Evolutionary conservation across 2,888 invertebrate genomes (phyloP), one percentile per base, ranked within the genome.

Genomic region (Crocallis elinguaria): DNA sequence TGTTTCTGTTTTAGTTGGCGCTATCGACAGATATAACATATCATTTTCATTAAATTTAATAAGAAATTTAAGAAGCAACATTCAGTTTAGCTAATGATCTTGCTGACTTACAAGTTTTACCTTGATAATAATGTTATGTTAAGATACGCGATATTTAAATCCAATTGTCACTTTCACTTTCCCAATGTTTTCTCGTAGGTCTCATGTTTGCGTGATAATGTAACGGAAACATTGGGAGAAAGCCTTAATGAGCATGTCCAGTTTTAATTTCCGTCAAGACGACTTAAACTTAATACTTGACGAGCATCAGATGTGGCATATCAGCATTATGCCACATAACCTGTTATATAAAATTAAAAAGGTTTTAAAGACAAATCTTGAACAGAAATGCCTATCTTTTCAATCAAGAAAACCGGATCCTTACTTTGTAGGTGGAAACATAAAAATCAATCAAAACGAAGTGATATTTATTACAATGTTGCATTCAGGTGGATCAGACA

Each of bases 181-280:
- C 70, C 64, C 74, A 68, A 68, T 70, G 66, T 78, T 77, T n/a
- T n/a, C n/a, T n/a, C n/a, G n/a, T 77, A 78, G 73, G 76, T 79
- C 77, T 72, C 65, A 75, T 79, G 73, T 80, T 83, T 74, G 73
- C 78, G 71, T 76, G 72, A 79, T 82, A 81, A 78, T 79, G 72
- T 82, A 84, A 84, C 84, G 83, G 86, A 84, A 85, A 83, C 74
- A 69, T 66, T 54, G 59, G 76, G 88, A 75, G 89, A 89, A 89
- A 89, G 89, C 78, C 71, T 72, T 86, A 86, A 88, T 86, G 81
- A 82, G 76, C 67, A 75, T 80, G 73, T 74, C 76, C 76, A 81
- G 77, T 86, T 84, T 86, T 85, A 82, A 86, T 84, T 84, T 83
- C 75, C 78, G 72, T 73, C 74, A 79, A 79, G 73, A 78, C 64